phyloP scores from a whole-genome alignment of 2,797 vertebrate genomes.

The Acanthis flammea region DNA sequence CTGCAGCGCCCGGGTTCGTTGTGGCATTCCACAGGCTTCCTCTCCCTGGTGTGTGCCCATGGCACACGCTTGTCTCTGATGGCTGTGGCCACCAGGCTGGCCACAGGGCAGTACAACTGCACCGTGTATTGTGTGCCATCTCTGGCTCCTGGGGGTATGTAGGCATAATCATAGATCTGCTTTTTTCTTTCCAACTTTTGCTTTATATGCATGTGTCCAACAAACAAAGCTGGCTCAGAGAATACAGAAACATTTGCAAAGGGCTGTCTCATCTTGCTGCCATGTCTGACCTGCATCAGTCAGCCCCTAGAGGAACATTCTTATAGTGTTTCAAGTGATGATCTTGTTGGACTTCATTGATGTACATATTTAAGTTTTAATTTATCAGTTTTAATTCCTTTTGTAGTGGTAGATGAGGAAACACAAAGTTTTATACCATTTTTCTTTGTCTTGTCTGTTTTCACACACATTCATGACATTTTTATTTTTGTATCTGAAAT shows the following conservation, averaged over 20 bases:
- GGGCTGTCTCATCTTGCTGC: not conserved
- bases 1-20: conserved; percentile 25
- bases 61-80: not conserved
- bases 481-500: not conserved
- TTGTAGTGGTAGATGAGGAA: not conserved
- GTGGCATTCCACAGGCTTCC: conserved; percentile 63
- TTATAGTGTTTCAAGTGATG: not conserved
- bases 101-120: not conserved
- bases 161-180: not conserved
- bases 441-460: conserved; percentile 1
- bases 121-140: fast-evolving
- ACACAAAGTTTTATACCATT: not conserved
- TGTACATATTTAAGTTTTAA: conserved; percentile 26
- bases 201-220: not conserved
- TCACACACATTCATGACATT: not conserved
- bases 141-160: not conserved
- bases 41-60: not conserved
- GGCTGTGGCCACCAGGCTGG: not conserved
- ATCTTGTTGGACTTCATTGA: not conserved
- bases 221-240: not conserved
- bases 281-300: not conserved
- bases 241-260: not conserved
- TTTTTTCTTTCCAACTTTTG: conserved; percentile 23
- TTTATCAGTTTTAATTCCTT: conserved; percentile 6
- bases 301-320: conserved; percentile 7